Base-by-base conservation (phyloP, 2,888 invertebrate species). In the Ceratothoa steindachneri region DNA sequence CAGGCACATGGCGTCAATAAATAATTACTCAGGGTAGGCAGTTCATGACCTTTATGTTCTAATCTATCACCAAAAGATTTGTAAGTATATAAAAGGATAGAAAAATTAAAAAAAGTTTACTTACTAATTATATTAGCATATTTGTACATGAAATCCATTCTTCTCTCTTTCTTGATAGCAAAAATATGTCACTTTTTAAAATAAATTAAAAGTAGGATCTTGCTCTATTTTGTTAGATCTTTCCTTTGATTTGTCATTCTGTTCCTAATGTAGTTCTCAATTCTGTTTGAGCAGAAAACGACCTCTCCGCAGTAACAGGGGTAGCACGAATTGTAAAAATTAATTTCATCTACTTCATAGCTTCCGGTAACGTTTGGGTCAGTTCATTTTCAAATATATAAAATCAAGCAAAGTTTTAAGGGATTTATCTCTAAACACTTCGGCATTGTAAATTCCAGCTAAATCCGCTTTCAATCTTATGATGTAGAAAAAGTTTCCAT, bases 391-490 rank as follows among this genome's bases (percentile, higher is more conserved):
- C n/a, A n/a, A n/a, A n/a, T n/a, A n/a, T n/a, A n/a, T n/a, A n/a
- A n/a, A n/a, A n/a, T n/a, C n/a, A n/a, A n/a, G n/a, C n/a, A n/a
- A n/a, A n/a, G n/a, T n/a, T n/a, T n/a, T n/a, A n/a, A n/a, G n/a
- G n/a, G n/a, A n/a, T n/a, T n/a, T n/a, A n/a, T n/a, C n/a, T n/a
- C n/a, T n/a, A n/a, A n/a, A n/a, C n/a, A n/a, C n/a, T n/a, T n/a
- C n/a, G n/a, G n/a, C n/a, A n/a, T 60, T 60, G 60, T 19, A 60
- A 60, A 60, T 60, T 60, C 60, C 60, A 60, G 19, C 19, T 19
- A 60, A 60, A 60, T 60, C 60, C 9, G 60, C 60, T 60, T 60
- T 60, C 60, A 60, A 19, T 60, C 60, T 60, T n/a, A n/a, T n/a
- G n/a, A n/a, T n/a, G n/a, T n/a, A n/a, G n/a, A n/a, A n/a, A n/a